Conservation (phyloP, 2,797 vertebrate species). For the Emys orbicularis region DNA sequence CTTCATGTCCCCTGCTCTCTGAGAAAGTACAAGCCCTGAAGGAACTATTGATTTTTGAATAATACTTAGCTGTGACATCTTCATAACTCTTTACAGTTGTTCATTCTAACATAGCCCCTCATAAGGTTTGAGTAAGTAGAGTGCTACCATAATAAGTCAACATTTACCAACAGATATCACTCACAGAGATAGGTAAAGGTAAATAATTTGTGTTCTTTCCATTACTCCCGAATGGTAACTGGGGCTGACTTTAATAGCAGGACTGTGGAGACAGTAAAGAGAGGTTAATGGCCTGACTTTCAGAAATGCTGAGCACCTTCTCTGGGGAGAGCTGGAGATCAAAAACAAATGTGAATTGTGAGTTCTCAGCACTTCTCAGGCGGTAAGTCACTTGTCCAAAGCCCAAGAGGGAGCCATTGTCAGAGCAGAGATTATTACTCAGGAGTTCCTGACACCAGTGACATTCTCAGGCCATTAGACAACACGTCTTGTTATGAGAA, state of each 20-base stretch:
- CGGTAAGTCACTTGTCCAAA: neutral
- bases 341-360: neutral
- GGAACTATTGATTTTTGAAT: neutral
- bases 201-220: neutral
- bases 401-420: neutral
- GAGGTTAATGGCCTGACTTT: neutral
- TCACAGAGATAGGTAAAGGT: neutral
- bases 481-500: neutral
- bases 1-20: neutral
- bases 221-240: neutral
- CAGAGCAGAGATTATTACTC: neutral
- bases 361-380: neutral
- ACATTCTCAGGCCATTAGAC: neutral
- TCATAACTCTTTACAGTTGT: neutral
- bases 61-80: neutral
- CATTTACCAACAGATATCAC: neutral
- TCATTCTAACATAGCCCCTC: neutral
- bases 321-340: neutral
- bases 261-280: neutral
- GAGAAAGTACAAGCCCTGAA: neutral
- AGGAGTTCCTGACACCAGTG: neutral
- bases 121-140: neutral
- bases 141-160: neutral
- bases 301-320: neutral
- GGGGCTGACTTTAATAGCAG: neutral